Evolutionary conservation across 2,113 vertebrate species (phyloP).

Genomic region (Rhea americana): DNA sequence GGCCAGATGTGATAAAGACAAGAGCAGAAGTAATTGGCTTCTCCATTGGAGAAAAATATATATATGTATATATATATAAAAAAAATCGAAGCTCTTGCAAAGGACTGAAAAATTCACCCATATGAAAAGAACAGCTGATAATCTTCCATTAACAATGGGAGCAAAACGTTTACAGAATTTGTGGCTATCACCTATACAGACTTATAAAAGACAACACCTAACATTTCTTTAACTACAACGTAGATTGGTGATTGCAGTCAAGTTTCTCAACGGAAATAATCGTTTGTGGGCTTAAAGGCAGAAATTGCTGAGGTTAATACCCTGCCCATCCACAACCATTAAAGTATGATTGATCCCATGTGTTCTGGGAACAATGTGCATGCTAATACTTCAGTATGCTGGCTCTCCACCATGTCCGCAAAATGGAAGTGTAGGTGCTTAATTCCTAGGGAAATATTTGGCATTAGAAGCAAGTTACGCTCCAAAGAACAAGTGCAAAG

Average conservation of each 20-base stretch:
- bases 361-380: accelerated
- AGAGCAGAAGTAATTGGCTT: background rate
- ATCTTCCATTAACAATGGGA: background rate
- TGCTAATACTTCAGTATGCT: accelerated
- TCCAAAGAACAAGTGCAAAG: constrained; percentile 49
- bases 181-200: background rate
- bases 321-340: background rate
- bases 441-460: constrained; percentile 31
- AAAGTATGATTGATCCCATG: accelerated
- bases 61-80: too few relatives aligned
- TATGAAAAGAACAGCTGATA: background rate
- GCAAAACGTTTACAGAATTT: background rate
- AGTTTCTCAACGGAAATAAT: background rate
- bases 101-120: background rate
- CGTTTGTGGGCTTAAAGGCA: background rate
- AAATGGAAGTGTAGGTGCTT: background rate
- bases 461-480: constrained; percentile 31
- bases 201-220: background rate
- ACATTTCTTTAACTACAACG: background rate
- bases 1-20: background rate
- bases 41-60: constrained; percentile 52
- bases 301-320: background rate
- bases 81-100: background rate
- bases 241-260: background rate
- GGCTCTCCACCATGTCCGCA: background rate